These are phyloP conservation scores for Limnothrissa miodon DNA, from an alignment of 2,113 vertebrate species.

Conservation along the genomic window DNA sequence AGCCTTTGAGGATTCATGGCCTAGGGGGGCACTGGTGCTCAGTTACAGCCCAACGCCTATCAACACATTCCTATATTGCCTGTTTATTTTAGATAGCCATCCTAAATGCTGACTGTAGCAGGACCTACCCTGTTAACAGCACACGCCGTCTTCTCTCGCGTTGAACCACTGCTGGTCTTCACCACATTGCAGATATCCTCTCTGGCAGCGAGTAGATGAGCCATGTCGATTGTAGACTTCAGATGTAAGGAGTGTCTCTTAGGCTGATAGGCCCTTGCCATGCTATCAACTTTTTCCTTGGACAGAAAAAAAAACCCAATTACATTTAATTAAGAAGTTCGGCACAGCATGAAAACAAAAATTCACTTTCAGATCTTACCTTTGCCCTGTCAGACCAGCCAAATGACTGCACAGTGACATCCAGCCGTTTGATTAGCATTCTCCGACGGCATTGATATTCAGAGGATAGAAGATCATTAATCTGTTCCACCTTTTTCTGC, in stretches of 20 bases:
- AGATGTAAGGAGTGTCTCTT: constrained; percentile 79
- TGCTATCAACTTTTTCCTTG: constrained; percentile 84
- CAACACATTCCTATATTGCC: neutral
- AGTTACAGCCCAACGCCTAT: too few relatives aligned
- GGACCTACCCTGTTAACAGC: constrained; percentile 89
- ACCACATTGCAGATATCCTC: constrained; percentile 88
- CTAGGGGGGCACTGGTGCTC: too few relatives aligned
- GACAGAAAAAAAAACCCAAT: constrained; percentile 12
- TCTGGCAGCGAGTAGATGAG: constrained; percentile 86
- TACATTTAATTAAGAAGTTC: neutral
- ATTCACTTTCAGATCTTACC: constrained; percentile 58
- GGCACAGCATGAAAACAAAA: too few relatives aligned
- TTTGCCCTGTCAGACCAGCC: constrained; percentile 96
- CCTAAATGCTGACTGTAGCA: neutral
- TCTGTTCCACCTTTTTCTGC: constrained; percentile 80
- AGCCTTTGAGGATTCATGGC: too few relatives aligned
- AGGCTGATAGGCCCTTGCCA: constrained; percentile 91
- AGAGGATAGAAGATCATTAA: constrained; percentile 77
- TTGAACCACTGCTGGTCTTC: constrained; percentile 89
- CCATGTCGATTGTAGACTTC: constrained; percentile 74
- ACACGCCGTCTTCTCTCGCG: constrained; percentile 80
- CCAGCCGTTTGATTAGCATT: constrained; percentile 94
- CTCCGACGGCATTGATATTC: constrained; percentile 92
- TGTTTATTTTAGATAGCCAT: neutral
- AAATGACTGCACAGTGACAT: constrained; percentile 96